Conservation (phyloP, 2,113 vertebrate genomes). For the Callionymus lyra region DNA sequence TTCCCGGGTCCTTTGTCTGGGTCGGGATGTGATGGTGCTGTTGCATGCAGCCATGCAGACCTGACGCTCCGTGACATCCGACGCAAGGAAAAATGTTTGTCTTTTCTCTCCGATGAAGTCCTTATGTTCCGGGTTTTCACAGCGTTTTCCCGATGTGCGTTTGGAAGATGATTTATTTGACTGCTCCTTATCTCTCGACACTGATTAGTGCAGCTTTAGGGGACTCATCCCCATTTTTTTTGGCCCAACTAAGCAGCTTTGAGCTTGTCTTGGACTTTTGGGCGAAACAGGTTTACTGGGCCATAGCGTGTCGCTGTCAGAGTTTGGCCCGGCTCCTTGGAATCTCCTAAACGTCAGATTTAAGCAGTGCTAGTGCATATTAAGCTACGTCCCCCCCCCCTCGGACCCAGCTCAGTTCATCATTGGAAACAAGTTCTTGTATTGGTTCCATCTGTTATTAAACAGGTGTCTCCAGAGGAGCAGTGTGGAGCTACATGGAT, state of each 20-base stretch:
- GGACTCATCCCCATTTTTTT: conserved; percentile 48
- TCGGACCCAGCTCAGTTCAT: no score
- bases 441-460: no score
- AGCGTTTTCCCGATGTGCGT: conserved; percentile 3
- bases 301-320: conserved; percentile 37
- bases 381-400: no score
- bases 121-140: background rate
- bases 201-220: conserved; percentile 60
- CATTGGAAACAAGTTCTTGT: no score
- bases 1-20: conserved; percentile 52
- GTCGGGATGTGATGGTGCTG: conserved; percentile 21
- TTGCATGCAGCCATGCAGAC: conserved; percentile 20
- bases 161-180: conserved; percentile 20
- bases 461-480: no score
- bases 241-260: conserved; percentile 53
- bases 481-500: no score
- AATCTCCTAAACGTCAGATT: background rate
- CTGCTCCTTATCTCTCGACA: conserved; percentile 35
- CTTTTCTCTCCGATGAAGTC: background rate
- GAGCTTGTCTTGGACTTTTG: conserved; percentile 15
- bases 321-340: conserved; percentile 22
- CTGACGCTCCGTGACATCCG: conserved; percentile 7
- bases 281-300: conserved; percentile 32
- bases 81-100: background rate
- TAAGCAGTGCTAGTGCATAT: no score